Percentiles rank a stretch among this genome's conserved stretches.
Conservation (phyloP, 2,888 invertebrate genomes). For the Lasioglossum villosulum region DNA sequence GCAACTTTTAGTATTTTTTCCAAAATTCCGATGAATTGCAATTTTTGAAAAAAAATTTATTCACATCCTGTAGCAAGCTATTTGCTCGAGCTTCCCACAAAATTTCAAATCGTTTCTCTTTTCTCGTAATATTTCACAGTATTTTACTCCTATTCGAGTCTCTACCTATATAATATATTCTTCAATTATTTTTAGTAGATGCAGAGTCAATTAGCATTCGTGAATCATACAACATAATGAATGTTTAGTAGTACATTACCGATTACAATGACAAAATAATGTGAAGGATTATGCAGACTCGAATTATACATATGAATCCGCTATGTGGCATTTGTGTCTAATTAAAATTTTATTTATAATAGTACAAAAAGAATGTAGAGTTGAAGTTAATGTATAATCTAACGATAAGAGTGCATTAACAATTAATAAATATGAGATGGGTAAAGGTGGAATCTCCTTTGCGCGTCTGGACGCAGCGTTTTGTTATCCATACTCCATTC, state of each 20-base stretch:
- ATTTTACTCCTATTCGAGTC: not conserved
- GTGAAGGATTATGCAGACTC: not conserved
- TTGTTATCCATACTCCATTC: too few relatives aligned
- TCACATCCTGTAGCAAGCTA: too few relatives aligned
- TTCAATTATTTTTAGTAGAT: not conserved
- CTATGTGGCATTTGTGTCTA: not conserved
- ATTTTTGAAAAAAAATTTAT: too few relatives aligned
- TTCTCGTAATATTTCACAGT: not conserved
- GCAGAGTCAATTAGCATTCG: not conserved
- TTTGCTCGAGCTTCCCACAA: too few relatives aligned
- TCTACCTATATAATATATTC: not conserved
- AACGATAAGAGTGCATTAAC: not conserved
- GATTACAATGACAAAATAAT: not conserved
- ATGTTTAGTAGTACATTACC: not conserved
- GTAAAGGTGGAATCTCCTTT: too few relatives aligned
- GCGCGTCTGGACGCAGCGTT: too few relatives aligned
- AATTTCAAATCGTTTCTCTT: too few relatives aligned
- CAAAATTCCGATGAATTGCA: too few relatives aligned
- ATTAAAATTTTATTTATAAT: not conserved
- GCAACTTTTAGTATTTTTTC: too few relatives aligned
- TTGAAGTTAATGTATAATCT: not conserved
- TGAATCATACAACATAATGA: not conserved
- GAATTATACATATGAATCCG: not conserved
- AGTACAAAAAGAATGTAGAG: not conserved
- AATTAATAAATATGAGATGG: not conserved